Base-by-base conservation (phyloP, 2,797 vertebrate genomes). In the Lutjanus campechanus region DNA sequence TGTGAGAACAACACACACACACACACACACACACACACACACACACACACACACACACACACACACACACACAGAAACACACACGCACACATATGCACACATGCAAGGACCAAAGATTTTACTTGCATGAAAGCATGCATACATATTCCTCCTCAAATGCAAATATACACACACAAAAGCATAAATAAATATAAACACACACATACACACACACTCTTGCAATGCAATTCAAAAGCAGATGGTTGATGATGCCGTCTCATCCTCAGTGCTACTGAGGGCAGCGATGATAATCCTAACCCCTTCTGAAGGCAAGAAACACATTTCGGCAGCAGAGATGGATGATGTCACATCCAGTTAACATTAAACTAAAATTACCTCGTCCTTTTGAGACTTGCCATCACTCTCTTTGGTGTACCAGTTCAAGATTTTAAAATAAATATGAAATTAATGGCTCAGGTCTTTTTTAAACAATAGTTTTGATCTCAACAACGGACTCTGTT, bases 301-400 rank as follows among this genome's bases (percentile, higher is more conserved):
- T 49, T 64, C 71, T 77, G 65, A 86, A 84, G 77, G 81, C 82
- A 77, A 43, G 53, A 59, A 72, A 79, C 70, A 78, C 81, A 75
- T 85, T 83, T 63, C 76, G 68, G 58, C 36, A 54, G 70, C 70
- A 60, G 62, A 81, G 75, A 85, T 55, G 62, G 70, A 82, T 78
- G 85, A 81, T 82, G 84, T 66, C 43, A 4, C 56, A 68, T 84
- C 67, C 47, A 59, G 50, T 82, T 79, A 82, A 62, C 59, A 47
- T 67, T 36, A 64, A 81, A 77, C 22, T 59, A 71, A 75, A 79
- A 74, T 72, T 0, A 60, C 13, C 43, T 43, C n/a, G 1, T 81
- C 55, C 29, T 9, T 17, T 8, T 47, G 56, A 71, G 29, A 41
- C n/a, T 20, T 43, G 43, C 20, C 20, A 7, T 70, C 20, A 7